Conservation (phyloP, 2,797 vertebrate genomes). For the Remorina albescens region DNA sequence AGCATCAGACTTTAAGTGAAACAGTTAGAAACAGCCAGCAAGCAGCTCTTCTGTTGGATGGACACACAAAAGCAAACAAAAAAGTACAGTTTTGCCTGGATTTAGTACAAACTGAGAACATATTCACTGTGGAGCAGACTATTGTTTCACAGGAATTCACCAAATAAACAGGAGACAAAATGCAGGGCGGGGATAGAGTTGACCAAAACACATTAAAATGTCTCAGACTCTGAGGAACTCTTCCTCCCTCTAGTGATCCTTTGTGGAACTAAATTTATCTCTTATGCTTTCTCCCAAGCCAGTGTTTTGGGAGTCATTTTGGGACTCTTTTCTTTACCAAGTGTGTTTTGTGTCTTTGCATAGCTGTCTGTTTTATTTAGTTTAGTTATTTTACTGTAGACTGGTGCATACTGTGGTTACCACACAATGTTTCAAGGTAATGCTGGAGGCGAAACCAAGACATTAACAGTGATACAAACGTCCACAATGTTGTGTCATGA, state of each 20-base stretch:
- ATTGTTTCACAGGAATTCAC: slow-evolving; percentile 64
- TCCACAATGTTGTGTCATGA: too few relatives aligned
- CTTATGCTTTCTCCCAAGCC: neutral
- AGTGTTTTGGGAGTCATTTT: neutral
- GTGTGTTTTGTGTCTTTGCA: too few relatives aligned
- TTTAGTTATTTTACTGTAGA: neutral
- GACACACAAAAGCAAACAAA: neutral
- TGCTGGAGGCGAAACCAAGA: too few relatives aligned
- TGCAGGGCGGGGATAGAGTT: slow-evolving; percentile 32
- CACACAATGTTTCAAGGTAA: too few relatives aligned
- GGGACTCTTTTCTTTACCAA: neutral
- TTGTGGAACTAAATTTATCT: neutral
- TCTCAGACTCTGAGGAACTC: neutral
- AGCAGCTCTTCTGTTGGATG: neutral
- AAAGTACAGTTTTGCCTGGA: slow-evolving; percentile 4
- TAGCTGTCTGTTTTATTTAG: too few relatives aligned
- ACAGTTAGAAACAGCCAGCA: neutral
- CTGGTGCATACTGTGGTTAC: neutral
- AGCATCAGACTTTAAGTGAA: neutral
- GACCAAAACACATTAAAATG: slow-evolving; percentile 13
- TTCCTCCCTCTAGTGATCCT: slow-evolving; percentile 55
- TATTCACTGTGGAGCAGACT: neutral
- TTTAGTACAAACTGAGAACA: slow-evolving; percentile 11
- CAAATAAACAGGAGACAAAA: slow-evolving; percentile 56
- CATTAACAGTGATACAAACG: too few relatives aligned